Percentiles rank a stretch among this genome's conserved stretches.
phyloP scores from a whole-genome alignment of 2,113 vertebrate genomes.

The Ophiodon elongatus region DNA sequence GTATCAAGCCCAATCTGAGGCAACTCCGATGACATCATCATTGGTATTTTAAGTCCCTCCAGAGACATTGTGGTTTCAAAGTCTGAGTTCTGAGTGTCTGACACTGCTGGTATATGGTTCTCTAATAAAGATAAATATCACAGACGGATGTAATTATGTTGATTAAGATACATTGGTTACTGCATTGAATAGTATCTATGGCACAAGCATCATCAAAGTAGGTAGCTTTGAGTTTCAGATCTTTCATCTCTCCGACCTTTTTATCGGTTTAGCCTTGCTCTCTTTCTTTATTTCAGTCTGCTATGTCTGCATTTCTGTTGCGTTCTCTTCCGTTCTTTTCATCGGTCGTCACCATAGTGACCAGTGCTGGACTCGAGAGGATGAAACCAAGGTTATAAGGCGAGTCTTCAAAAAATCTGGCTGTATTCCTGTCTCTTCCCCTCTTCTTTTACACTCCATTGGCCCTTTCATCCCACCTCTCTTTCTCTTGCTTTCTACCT shows the following conservation, averaged over 20 bases:
- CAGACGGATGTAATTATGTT: neutral
- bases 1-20: neutral
- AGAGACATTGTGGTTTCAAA: neutral
- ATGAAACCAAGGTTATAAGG: conserved; percentile 32
- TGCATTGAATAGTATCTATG: conserved; percentile 20
- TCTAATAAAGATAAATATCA: conserved; percentile 16
- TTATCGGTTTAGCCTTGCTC: neutral
- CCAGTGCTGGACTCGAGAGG: conserved; percentile 15
- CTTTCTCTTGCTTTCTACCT: neutral
- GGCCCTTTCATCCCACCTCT: neutral
- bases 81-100: neutral
- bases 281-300: neutral
- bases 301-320: conserved; percentile 7
- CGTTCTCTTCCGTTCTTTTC: conserved; percentile 28
- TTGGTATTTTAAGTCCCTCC: neutral
- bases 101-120: neutral
- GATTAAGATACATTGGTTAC: neutral
- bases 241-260: conserved; percentile 1
- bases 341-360: conserved; percentile 54
- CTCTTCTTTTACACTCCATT: neutral
- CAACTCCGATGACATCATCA: neutral
- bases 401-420: conserved; percentile 5
- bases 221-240: conserved; percentile 19
- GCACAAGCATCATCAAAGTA: conserved; percentile 3
- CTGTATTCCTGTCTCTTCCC: neutral